Percentiles rank a stretch among this genome's conserved stretches.
Evolutionary conservation across 2,888 invertebrate genomes (phyloP).

Genomic region (Eristalis arbustorum): DNA sequence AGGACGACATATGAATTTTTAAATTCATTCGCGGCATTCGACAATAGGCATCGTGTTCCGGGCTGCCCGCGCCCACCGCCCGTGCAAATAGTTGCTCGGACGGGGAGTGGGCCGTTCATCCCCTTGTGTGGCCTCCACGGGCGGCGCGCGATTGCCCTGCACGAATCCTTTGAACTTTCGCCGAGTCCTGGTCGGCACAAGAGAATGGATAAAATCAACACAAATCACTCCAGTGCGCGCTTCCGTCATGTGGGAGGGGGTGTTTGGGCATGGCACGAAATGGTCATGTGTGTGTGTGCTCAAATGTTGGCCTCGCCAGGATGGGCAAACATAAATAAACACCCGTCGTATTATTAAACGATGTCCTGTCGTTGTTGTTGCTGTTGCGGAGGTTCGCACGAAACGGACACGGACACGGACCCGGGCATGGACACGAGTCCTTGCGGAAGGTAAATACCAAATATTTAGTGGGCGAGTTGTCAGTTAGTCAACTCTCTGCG

Average conservation of each 20-base stretch:
- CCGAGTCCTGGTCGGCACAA: slow-evolving; percentile 19
- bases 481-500: slow-evolving; percentile 49
- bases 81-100: slow-evolving; percentile 63
- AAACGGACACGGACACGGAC: not conserved
- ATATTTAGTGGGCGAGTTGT: slow-evolving; percentile 65
- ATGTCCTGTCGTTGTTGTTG: slow-evolving; percentile 30
- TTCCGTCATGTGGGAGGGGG: not conserved
- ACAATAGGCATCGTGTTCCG: not conserved
- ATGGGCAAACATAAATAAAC: slow-evolving; percentile 67
- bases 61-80: not conserved
- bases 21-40: slow-evolving; percentile 25
- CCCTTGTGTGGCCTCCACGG: slow-evolving; percentile 40
- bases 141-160: not conserved
- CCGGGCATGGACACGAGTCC: not conserved
- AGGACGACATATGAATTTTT: slow-evolving; percentile 45
- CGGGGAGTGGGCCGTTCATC: slow-evolving; percentile 37
- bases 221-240: slow-evolving; percentile 47
- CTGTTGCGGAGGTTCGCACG: not conserved
- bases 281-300: slow-evolving; percentile 50
- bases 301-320: slow-evolving; percentile 37
- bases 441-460: slow-evolving; percentile 59
- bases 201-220: slow-evolving; percentile 64
- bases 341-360: slow-evolving; percentile 68
- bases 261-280: slow-evolving; percentile 40
- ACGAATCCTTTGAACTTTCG: slow-evolving; percentile 67